Base-by-base conservation (phyloP, 2,888 invertebrate genomes). In the Athalia cordata region DNA sequence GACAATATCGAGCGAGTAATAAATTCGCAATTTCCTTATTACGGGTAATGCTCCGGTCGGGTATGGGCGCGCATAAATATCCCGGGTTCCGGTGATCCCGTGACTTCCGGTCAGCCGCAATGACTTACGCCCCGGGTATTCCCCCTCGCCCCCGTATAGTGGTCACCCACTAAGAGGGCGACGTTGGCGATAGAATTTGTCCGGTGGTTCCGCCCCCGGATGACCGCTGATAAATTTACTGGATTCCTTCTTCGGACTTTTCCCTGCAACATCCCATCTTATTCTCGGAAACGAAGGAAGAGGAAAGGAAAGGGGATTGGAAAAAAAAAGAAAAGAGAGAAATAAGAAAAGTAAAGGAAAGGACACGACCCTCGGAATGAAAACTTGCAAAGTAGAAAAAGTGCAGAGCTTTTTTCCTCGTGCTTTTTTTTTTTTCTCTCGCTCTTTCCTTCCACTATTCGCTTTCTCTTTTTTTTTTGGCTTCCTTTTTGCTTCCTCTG, bases 21-120 rank as follows among this genome's bases (percentile, higher is more conserved):
- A 90, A 90, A 90, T 90, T 89, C 87, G 90, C 90, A 90, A 89
- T 90, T 90, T 90, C 90, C 90, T 90, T 90, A 90, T 90, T 90
- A 89, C 90, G 89, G 88, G 86, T 90, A 90, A 90, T 90, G 88
- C 88, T 84, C 90, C 90, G 90, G 90, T 89, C 86, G 87, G 85
- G 85, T 86, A 82, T 82, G 82, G 84, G 86, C 88, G 87, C 89
- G 88, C 89, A 90, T 89, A 90, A 89, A 90, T 90, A 90, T 89
- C 87, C 87, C 84, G 84, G 85, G 87, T 89, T 90, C 90, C 90
- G 90, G 90, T 90, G 89, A 90, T 90, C 89, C 88, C 86, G 87
- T 87, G 87, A 90, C 89, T 90, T 90, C 90, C 90, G 90, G 89
- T 89, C 89, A 90, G 88, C 87, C 88, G 89, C 90, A 89, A 89